phyloP scores from a whole-genome alignment of 2,113 vertebrate genomes.

The Osmerus eperlanus region DNA sequence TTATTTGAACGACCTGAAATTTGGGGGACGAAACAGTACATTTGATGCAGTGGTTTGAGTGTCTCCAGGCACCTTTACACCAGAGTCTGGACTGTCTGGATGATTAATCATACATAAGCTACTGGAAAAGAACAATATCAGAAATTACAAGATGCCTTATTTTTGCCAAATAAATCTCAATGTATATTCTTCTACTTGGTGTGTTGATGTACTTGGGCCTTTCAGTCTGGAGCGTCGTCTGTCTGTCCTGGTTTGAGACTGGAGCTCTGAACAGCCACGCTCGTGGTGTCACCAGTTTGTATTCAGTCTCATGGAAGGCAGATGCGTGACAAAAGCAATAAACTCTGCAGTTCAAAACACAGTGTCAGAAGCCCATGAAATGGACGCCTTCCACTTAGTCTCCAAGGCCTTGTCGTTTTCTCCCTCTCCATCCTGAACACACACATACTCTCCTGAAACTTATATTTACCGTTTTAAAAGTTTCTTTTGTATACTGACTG shows the following conservation, averaged over 20 bases:
- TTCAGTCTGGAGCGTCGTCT: slow-evolving; percentile 15
- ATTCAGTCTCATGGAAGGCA: slow-evolving; percentile 43
- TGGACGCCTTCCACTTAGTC: not conserved
- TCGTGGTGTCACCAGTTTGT: slow-evolving; percentile 28
- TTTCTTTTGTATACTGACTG: not conserved
- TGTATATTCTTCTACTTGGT: slow-evolving; percentile 28
- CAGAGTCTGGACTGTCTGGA: slow-evolving; percentile 38
- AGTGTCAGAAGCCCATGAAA: not conserved
- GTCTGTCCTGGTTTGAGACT: slow-evolving; percentile 2
- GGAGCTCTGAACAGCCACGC: not conserved
- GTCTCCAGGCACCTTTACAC: slow-evolving; percentile 44
- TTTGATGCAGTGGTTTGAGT: slow-evolving; percentile 51
- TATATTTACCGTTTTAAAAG: not conserved
- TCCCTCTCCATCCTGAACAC: not conserved
- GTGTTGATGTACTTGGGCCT: slow-evolving; percentile 28
- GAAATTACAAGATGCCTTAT: slow-evolving; percentile 23
- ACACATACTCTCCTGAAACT: not conserved
- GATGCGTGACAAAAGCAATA: slow-evolving; percentile 52
- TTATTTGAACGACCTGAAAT: slow-evolving; percentile 54
- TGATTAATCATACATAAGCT: not conserved
- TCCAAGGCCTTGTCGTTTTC: not conserved
- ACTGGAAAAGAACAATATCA: not conserved
- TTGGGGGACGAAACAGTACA: slow-evolving; percentile 41
- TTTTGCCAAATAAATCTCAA: slow-evolving; percentile 48
- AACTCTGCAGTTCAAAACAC: slow-evolving; percentile 54